Percentiles rank a stretch among this genome's conserved stretches.
These are phyloP conservation scores for Dryocosmus kuriphilus DNA, from an alignment of 2,888 invertebrate species.

Conservation along the genomic window DNA sequence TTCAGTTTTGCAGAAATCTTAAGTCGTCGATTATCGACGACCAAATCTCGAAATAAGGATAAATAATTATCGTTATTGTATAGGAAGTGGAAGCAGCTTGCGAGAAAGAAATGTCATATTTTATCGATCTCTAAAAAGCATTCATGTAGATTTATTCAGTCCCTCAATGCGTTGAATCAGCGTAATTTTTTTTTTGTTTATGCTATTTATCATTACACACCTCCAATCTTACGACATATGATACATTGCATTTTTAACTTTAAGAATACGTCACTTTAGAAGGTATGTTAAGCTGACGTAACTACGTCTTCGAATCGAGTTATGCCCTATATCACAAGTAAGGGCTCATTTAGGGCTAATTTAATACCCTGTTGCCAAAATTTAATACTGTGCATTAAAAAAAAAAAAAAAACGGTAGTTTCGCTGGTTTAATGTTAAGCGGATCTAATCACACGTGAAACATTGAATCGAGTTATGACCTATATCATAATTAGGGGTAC, in stretches of 20 bases:
- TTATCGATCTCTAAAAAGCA: neutral
- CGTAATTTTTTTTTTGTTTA: neutral
- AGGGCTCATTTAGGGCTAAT: too few relatives aligned
- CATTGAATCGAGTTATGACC: too few relatives aligned
- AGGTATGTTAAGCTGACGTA: too few relatives aligned
- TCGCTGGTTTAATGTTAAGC: too few relatives aligned
- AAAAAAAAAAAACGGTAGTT: too few relatives aligned
- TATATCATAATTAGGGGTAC: too few relatives aligned
- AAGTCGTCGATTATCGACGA: neutral
- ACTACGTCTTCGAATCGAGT: too few relatives aligned
- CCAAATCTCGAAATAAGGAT: neutral
- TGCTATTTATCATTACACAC: constrained; percentile 9
- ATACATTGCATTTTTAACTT: neutral
- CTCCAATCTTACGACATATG: neutral
- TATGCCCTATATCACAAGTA: too few relatives aligned
- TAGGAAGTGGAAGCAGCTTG: neutral
- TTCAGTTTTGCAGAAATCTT: neutral
- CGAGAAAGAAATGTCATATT: neutral
- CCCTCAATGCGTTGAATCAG: neutral
- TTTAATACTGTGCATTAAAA: too few relatives aligned
- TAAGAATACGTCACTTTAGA: neutral
- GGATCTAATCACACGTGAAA: too few relatives aligned
- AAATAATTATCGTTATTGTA: neutral
- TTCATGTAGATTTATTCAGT: constrained; percentile 2
- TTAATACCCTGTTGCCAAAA: too few relatives aligned